Evolutionary conservation across 2,113 vertebrate species (phyloP), one percentile per base, ranked within the genome.

Genomic region (Blennius ocellaris): DNA sequence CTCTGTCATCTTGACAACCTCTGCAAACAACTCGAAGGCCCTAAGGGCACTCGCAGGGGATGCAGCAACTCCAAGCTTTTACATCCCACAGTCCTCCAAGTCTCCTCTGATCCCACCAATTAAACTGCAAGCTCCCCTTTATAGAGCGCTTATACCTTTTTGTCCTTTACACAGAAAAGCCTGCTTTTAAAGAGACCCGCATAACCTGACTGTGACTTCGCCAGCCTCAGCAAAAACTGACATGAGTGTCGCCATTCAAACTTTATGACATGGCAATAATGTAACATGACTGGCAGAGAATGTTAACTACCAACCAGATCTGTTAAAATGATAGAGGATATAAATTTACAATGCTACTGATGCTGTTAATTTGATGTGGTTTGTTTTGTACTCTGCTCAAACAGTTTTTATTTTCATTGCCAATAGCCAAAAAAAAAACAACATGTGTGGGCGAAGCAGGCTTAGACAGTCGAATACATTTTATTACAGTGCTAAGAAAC

Each of bases 41-140:
- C 76, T 61, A 47, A 73, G 69, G 72, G 67, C 60, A 69, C 62
- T 81, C 78, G 55, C 37, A 8, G 14, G 69, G 51, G 59, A 73
- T 77, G 76, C 58, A 69, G 67, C 56, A 47, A 52, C 51, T 83
- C 59, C 51, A 64, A 68, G 58, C 68, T 79, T 81, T 82, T 76
- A 70, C 78, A 83, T 80, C 79, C 64, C 71, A 53, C 72, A 76
- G 75, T 77, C 76, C 75, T 87, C 59, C 59, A 88, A 82, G 59
- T 85, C 80, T 80, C 77, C 82, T 75, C 68, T 88, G 81, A 89
- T 84, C 82, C 75, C 81, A 81, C 76, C 81, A 91, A 88, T 89
- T 90, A 84, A 78, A 84, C 52, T 50, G 65, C 65, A 73, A 68
- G 54, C 66, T 75, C 56, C 55, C 62, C 52, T 82, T 82, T 71